Evolutionary conservation across 2,888 invertebrate species (phyloP), one percentile per base, ranked within the genome.

Genomic region (Oxystoma pomonae): DNA sequence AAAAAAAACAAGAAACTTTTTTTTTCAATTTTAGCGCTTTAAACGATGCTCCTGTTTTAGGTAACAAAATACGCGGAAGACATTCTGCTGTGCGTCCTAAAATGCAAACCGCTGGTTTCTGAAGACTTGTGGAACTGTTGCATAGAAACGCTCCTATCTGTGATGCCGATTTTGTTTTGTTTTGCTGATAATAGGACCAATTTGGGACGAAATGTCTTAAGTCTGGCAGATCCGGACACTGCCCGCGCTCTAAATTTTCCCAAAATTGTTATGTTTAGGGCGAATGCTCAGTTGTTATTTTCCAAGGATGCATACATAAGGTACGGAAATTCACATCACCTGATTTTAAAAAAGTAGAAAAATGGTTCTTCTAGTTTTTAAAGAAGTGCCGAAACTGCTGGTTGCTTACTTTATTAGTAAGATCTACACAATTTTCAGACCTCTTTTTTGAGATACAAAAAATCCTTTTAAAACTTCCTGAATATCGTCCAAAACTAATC

Each of bases 161-260:
- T 85, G 0, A 74, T 89, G 52, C 87, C 89, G 0, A 76, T 89
- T 57, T 73, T 90, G 57, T 84, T 87, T 58, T 86, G 86, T 17
- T 83, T 85, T 69, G 84, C 85, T 0, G 82, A 70, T 77, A 84
- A 78, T 80, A 82, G 69, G 74, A 84, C 74, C 12, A 55, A 78
- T 63, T 68, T 84, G 76, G 89, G 89, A 0, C 83, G 86, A 75
- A 83, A 86, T 1, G 80, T 90, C 57, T 82, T 86, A 66, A 85
- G 85, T 72, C 84, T 89, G 19, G 76, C 88, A 16, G 88, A 90
- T 75, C 83, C 83, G 0, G 88, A 89, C 68, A 82, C 86, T 72
- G 86, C 86, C 1, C 80, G 82, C 56, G 82, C 83, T 64, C 83
- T 88, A 80, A 82, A 83, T 49, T 80, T 89, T 57, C 83, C 87